Evolutionary conservation across 23 tunicate species (phyloP).

Genomic region (Styela clava): DNA sequence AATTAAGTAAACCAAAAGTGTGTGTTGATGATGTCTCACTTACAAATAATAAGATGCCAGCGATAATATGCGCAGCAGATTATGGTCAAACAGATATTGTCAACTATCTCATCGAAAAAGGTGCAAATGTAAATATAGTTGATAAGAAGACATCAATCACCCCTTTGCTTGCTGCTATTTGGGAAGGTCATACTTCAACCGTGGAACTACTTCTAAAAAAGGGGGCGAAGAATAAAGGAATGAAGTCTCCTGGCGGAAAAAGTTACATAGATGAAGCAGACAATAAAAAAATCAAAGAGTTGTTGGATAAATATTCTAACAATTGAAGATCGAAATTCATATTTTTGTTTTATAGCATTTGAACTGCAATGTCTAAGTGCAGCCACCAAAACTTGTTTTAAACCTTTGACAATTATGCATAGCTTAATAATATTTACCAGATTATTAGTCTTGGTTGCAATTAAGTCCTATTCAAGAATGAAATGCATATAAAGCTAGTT

Average conservation of each 20-base stretch:
- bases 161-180: conserved; percentile 71
- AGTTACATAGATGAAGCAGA: conserved; percentile 46
- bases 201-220: conserved; percentile 38
- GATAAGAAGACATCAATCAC: conserved; percentile 37
- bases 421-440: too few species aligned
- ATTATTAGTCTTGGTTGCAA: too few species aligned
- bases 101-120: conserved; percentile 40
- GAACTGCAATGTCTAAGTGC: too few species aligned
- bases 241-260: conserved; percentile 43
- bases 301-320: conserved; percentile 24
- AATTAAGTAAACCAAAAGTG: not conserved
- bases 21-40: not conserved
- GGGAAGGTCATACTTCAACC: conserved; percentile 55
- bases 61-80: conserved; percentile 69
- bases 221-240: conserved; percentile 51
- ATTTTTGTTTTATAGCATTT: too few species aligned
- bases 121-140: conserved; percentile 56
- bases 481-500: too few species aligned
- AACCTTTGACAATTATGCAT: too few species aligned
- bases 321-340: too few species aligned
- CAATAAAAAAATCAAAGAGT: conserved; percentile 30
- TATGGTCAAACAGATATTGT: conserved; percentile 69
- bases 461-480: too few species aligned
- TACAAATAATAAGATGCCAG: conserved; percentile 4
- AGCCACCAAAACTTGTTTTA: too few species aligned